phyloP scores from a whole-genome alignment of 2,113 vertebrate species.

The Phocoena sinus region DNA sequence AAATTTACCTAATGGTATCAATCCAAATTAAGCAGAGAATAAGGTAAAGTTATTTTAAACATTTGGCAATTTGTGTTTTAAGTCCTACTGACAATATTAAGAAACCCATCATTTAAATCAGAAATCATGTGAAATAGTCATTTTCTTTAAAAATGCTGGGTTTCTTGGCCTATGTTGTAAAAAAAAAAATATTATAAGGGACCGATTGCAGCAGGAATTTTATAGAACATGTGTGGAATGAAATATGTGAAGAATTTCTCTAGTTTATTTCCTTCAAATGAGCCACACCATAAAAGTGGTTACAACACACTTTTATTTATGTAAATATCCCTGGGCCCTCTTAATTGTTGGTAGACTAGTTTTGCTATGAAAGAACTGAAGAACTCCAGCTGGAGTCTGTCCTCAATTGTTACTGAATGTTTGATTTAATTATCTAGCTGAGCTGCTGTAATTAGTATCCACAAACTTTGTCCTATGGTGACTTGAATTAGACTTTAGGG shows the following conservation, averaged over 20 bases:
- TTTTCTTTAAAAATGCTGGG: constrained; percentile 36
- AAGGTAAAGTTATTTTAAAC: constrained; percentile 8
- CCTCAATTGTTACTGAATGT: background rate
- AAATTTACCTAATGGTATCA: background rate
- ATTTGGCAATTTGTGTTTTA: background rate
- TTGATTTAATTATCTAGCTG: constrained; percentile 19
- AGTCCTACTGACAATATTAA: background rate
- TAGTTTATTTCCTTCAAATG: constrained; percentile 75
- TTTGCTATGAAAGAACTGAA: constrained; percentile 25
- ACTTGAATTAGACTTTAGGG: background rate
- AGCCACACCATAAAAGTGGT: constrained; percentile 70
- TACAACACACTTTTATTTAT: constrained; percentile 17
- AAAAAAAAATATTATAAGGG: constrained; percentile 53
- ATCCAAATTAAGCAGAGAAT: constrained; percentile 36
- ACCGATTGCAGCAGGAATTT: constrained; percentile 55
- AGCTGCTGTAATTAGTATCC: background rate
- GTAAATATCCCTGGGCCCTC: constrained; percentile 51
- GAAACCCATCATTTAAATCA: constrained; percentile 3
- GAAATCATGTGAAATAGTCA: constrained; percentile 1
- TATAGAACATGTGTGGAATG: constrained; percentile 69
- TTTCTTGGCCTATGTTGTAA: constrained; percentile 29
- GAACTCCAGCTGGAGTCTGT: constrained; percentile 7
- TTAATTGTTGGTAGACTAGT: background rate
- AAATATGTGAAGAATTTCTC: constrained; percentile 69
- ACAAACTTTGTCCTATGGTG: background rate